Conservation (phyloP, 2,113 vertebrate genomes). For the Galbula dea region DNA sequence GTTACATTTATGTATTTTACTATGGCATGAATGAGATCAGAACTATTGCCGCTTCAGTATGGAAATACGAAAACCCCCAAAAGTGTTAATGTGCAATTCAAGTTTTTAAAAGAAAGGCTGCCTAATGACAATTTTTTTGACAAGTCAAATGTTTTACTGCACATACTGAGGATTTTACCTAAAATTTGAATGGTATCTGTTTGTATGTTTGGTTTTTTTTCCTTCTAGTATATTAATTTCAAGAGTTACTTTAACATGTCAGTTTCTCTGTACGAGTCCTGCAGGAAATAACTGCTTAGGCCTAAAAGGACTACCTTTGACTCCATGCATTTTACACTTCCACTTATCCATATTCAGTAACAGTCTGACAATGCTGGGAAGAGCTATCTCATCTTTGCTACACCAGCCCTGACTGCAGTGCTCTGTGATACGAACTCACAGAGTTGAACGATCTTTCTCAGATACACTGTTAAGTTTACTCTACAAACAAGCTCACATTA, state of each 20-base stretch:
- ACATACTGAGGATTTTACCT: not conserved
- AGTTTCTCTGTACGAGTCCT: not conserved
- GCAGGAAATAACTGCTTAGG: not conserved
- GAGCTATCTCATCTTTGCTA: not conserved
- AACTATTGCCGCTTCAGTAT: not conserved
- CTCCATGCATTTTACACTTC: not conserved
- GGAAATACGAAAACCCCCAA: not conserved
- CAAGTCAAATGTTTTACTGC: not conserved
- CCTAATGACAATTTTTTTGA: not conserved
- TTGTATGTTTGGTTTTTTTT: not conserved
- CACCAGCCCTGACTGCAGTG: not conserved
- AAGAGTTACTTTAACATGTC: not conserved
- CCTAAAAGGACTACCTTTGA: not conserved
- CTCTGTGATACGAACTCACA: no score
- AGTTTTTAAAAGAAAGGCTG: not conserved
- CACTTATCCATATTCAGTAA: not conserved
- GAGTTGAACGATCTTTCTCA: not conserved
- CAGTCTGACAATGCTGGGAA: not conserved
- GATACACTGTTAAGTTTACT: not conserved
- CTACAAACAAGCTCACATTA: rapidly evolving
- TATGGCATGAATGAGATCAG: not conserved
- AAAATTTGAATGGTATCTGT: not conserved
- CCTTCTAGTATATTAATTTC: not conserved
- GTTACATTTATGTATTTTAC: not conserved
- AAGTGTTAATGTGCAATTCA: not conserved